Conservation (phyloP, 1,140 invertebrate species). For the Sipha flava region DNA sequence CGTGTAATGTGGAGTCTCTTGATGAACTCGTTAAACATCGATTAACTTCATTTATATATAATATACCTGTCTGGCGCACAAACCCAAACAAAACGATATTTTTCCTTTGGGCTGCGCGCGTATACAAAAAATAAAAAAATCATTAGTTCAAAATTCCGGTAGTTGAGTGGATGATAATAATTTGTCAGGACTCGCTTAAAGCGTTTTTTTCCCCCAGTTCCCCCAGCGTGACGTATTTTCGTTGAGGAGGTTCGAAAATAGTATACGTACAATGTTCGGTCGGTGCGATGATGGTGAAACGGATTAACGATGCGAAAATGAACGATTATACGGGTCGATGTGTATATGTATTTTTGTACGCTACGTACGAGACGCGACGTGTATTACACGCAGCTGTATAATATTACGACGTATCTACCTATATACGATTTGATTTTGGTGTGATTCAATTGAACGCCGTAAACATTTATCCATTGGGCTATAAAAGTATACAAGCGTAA, state of each 20-base stretch:
- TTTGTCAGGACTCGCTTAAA: slow-evolving; percentile 15
- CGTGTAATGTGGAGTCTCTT: slow-evolving; percentile 3
- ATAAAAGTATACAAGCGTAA: too few species aligned
- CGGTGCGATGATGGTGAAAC: neutral
- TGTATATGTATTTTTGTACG: too few species aligned
- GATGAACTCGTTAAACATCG: slow-evolving; percentile 32
- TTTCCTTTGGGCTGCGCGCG: neutral
- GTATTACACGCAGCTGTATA: too few species aligned
- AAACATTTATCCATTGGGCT: too few species aligned
- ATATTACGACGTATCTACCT: too few species aligned
- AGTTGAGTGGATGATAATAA: slow-evolving; percentile 28
- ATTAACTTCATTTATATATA: neutral
- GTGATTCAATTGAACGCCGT: too few species aligned
- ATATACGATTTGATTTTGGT: too few species aligned
- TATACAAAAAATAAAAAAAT: neutral
- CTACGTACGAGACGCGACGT: too few species aligned
- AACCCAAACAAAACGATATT: slow-evolving; percentile 28
- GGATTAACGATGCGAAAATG: slow-evolving; percentile 16
- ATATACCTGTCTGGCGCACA: neutral
- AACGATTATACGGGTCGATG: neutral
- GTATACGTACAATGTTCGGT: neutral
- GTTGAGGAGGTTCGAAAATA: neutral
- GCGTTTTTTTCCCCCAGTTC: neutral
- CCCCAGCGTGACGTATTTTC: slow-evolving; percentile 18
- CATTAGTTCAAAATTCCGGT: slow-evolving; percentile 30